A percentile compares a stretch with the other conserved stretches of the same genome.
Evolutionary conservation across 2,113 vertebrate species (phyloP).

Genomic region (Megatriorchis doriae): DNA sequence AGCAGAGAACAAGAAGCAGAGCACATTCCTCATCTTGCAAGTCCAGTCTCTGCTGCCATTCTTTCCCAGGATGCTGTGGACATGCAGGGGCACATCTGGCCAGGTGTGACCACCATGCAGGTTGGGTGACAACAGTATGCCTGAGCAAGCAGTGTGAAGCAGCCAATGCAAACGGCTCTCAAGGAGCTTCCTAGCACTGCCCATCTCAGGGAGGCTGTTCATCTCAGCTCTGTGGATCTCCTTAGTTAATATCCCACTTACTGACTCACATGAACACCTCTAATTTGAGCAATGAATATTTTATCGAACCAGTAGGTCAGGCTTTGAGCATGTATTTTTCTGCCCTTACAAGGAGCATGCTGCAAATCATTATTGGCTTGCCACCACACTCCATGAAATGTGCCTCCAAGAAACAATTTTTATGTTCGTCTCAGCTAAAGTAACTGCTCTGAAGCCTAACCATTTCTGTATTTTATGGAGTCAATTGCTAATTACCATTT

Average conservation of each 20-base stretch:
- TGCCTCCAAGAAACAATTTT: not conserved
- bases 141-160: not conserved
- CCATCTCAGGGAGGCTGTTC: not conserved
- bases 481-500: not conserved
- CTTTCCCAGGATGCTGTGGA: not conserved
- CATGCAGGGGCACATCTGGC: not conserved
- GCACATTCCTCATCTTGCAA: not conserved
- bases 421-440: not conserved
- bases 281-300: not conserved
- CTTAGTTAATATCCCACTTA: not conserved
- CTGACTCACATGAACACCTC: not conserved
- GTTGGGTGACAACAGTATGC: not conserved
- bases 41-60: not conserved
- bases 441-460: not conserved
- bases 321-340: not conserved
- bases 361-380: not conserved
- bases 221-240: not conserved
- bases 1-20: not conserved
- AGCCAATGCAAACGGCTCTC: not conserved
- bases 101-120: not conserved
- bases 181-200: not conserved
- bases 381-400: not conserved
- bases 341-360: not conserved
- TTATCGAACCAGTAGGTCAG: not conserved
- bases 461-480: not conserved